Conservation (phyloP, 92 coral and sea anemone genomes). For the Blastomussa wellsi region DNA sequence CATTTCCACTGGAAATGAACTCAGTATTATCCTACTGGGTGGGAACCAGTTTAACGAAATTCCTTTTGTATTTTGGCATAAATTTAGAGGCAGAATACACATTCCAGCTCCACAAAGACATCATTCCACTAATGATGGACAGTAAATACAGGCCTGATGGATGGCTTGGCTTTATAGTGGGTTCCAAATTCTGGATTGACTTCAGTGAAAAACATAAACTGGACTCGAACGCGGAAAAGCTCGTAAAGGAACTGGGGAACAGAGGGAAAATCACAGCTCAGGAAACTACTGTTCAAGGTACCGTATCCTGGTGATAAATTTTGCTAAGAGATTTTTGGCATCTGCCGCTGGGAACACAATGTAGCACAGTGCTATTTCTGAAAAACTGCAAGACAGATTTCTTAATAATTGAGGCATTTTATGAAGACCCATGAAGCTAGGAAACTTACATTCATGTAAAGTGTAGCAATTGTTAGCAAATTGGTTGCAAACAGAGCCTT, state of each 20-base stretch:
- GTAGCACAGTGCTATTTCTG: neutral
- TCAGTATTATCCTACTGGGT: neutral
- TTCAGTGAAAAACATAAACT: constrained; percentile 59
- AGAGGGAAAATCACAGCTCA: constrained; percentile 60
- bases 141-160: constrained; percentile 77
- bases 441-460: no score
- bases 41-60: neutral
- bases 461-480: neutral
- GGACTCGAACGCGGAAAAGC: constrained; percentile 60
- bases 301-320: neutral
- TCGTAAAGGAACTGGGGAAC: constrained; percentile 61
- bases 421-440: no score
- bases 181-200: constrained; percentile 87
- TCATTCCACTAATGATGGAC: constrained; percentile 84
- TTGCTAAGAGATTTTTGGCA: neutral
- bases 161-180: constrained; percentile 90
- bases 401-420: no score
- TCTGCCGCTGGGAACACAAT: neutral
- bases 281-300: constrained; percentile 30
- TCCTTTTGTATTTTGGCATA: neutral
- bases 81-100: constrained; percentile 85
- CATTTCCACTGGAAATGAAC: neutral
- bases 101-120: constrained; percentile 74
- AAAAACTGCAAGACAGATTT: neutral
- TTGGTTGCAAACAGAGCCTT: neutral